Conservation (phyloP, 2,113 vertebrate species). For the Meles meles region DNA sequence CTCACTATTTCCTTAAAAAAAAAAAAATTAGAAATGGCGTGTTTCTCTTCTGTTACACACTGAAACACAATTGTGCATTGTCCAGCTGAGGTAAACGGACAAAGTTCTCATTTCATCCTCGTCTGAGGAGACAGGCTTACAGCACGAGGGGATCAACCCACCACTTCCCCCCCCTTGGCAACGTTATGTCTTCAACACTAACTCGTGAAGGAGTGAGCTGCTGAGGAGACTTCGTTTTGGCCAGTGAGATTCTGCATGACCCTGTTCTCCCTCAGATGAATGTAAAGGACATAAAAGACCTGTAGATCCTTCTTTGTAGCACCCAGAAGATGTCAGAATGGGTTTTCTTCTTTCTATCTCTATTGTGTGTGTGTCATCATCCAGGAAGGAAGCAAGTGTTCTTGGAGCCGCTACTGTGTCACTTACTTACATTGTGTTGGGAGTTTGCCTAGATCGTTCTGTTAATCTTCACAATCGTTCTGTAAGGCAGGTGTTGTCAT, state of each 20-base stretch:
- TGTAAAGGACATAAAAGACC: not conserved
- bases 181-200: not conserved
- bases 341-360: not conserved
- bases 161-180: not conserved
- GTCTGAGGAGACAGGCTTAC: not conserved
- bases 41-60: constrained; percentile 13
- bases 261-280: not conserved
- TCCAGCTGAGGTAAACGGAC: not conserved
- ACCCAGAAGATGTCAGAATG: not conserved
- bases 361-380: not conserved
- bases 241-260: not conserved
- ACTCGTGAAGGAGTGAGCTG: not conserved
- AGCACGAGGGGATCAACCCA: not conserved
- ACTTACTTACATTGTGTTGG: not conserved
- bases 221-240: not conserved
- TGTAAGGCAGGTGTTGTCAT: not conserved
- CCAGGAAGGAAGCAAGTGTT: not conserved
- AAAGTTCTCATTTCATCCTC: not conserved
- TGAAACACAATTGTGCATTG: not conserved
- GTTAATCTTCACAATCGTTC: not conserved
- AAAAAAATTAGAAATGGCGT: not conserved
- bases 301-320: not conserved
- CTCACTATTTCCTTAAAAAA: not conserved
- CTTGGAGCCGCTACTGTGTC: not conserved
- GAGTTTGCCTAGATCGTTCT: not conserved